Conservation (phyloP, 1,140 invertebrate species). For the Plectus sambesii region DNA sequence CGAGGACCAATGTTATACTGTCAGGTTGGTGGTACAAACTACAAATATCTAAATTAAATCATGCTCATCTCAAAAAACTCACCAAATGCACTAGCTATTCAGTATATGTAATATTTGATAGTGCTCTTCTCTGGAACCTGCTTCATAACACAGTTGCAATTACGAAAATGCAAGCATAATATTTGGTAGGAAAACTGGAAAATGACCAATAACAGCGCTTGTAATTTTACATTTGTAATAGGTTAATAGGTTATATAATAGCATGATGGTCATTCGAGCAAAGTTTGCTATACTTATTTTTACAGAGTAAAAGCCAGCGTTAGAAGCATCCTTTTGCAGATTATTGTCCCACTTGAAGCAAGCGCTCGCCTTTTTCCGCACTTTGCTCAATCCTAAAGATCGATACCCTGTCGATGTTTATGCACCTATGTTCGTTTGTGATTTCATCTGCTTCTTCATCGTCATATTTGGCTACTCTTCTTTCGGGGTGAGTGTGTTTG, state of each 20-base stretch:
- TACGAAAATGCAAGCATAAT: too few species aligned
- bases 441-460: conserved; percentile 92
- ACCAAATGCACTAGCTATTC: too few species aligned
- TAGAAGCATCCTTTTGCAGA: conserved; percentile 28
- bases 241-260: conserved; percentile 8
- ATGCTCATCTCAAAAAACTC: too few species aligned
- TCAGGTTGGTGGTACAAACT: too few species aligned
- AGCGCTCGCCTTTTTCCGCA: conserved; percentile 61
- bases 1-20: too few species aligned
- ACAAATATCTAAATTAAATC: too few species aligned
- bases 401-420: conserved; percentile 84
- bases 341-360: conserved; percentile 42
- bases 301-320: conserved; percentile 12
- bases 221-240: conserved; percentile 2
- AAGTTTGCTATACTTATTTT: conserved; percentile 5
- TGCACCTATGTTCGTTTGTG: conserved; percentile 92
- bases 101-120: too few species aligned
- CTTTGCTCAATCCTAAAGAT: conserved; percentile 61
- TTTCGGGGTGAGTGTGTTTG: conserved; percentile 52
- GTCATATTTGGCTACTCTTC: conserved; percentile 88
- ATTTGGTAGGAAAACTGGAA: conserved; percentile 7
- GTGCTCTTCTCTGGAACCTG: too few species aligned
- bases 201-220: conserved; percentile 10
- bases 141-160: too few species aligned
- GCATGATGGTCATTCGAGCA: conserved; percentile 11